phyloP scores from a whole-genome alignment of 2,888 invertebrate species.

The Sarcophaga rosellei region DNA sequence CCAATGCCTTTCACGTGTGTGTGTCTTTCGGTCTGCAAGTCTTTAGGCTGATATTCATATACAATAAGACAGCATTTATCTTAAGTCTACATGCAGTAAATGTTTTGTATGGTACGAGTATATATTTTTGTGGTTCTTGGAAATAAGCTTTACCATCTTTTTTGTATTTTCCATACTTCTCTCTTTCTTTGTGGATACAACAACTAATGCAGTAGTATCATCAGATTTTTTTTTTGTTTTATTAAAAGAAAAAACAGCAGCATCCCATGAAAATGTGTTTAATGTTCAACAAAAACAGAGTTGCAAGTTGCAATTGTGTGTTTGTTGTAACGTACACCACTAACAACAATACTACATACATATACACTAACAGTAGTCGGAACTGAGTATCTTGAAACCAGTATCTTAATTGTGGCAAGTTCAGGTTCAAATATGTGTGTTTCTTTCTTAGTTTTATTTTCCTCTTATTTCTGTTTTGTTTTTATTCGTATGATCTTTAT shows the following conservation, averaged over 20 bases:
- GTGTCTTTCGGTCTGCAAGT: background rate
- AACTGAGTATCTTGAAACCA: slow-evolving; percentile 54
- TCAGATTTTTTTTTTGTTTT: background rate
- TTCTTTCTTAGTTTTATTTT: slow-evolving; percentile 32
- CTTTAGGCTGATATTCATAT: background rate
- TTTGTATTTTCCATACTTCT: background rate
- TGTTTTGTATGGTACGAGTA: background rate
- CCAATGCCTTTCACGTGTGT: background rate
- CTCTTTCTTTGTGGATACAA: background rate
- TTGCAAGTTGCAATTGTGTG: slow-evolving; percentile 45
- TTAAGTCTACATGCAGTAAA: background rate
- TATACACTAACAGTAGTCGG: slow-evolving; percentile 16
- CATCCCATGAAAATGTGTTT: slow-evolving; percentile 48
- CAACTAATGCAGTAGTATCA: slow-evolving; percentile 10
- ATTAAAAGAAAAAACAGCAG: slow-evolving; percentile 35
- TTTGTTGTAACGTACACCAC: background rate
- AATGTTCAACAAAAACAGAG: slow-evolving; percentile 43
- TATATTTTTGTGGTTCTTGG: slow-evolving; percentile 61
- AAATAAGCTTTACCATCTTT: slow-evolving; percentile 42
- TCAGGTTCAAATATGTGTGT: slow-evolving; percentile 66
- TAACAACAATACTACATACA: slow-evolving; percentile 23
- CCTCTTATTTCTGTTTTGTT: slow-evolving; percentile 29
- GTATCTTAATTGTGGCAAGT: slow-evolving; percentile 68
- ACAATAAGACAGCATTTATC: too few species aligned
- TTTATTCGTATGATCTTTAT: slow-evolving; percentile 38